Evolutionary conservation across 2,797 vertebrate genomes (phyloP), one percentile per base, ranked within the genome.

Genomic region (Xenopus petersii): DNA sequence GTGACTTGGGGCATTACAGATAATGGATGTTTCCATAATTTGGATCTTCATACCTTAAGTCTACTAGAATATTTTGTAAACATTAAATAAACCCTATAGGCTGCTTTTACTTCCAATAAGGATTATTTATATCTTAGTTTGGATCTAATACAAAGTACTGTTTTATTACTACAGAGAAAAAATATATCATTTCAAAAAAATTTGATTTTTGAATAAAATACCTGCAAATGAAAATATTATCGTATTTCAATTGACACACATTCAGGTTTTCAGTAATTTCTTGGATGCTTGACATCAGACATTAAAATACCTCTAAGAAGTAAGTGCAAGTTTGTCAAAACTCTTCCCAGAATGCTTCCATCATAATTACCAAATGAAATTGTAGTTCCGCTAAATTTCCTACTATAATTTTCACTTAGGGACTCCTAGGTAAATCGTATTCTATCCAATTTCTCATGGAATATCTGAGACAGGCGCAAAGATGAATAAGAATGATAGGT

Each of bases 301-400:
- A 65, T 49, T 87, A 80, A 80, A 80, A 83, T 86, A 86, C 85
- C 74, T 7, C 0, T 80, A 77, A 59, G 51, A 85, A 64, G 8
- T 12, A 17, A 64, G 8, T 12, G 17, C 36, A 21, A 24, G 64
- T 78, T 59, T 49, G 30, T 71, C 73, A 55, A 64, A 76, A 81
- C 33, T 49, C 30, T 55, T 79, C 70, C 79, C 64, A 67, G 15
- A 70, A 56, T 73, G 17, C n/a, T 62, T 71, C 56, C 64, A 71
- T 79, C 73, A 73, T 65, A 64, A 75, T 82, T 80, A 75, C 58
- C 2, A 0, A 47, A 26, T 74, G 78, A 11, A 36, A 76, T 10
- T 21, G 74, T 42, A n/a, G 10, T 83, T 75, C 66, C 63, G 70
- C 11, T 72, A 26, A 66, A 9, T 42, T 46, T 12, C 21, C 72